These are phyloP conservation scores for Scomberomorus guttatus DNA, from an alignment of 2,797 vertebrate species.

Conservation along the genomic window DNA sequence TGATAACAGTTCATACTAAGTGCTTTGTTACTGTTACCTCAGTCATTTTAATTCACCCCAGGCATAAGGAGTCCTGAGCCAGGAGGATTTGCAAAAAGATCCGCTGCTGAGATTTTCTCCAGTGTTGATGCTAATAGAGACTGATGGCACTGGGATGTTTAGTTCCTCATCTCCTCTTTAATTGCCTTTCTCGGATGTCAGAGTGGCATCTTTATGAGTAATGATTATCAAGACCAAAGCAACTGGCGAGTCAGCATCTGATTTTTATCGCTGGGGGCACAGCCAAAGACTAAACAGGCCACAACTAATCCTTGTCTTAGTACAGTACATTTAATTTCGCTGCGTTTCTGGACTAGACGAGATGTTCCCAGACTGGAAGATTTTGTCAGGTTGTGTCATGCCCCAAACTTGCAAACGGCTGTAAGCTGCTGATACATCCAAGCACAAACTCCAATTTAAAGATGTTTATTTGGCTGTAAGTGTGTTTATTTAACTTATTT, in stretches of 20 bases:
- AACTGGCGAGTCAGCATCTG: slow-evolving; percentile 41
- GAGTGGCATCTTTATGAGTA: slow-evolving; percentile 55
- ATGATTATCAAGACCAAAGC: slow-evolving; percentile 50
- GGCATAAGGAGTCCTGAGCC: slow-evolving; percentile 10
- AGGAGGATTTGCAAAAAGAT: slow-evolving; percentile 42
- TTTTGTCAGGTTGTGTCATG: background rate
- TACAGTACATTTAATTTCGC: slow-evolving; percentile 45
- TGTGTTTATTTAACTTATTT: slow-evolving; percentile 11
- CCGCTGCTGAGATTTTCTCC: slow-evolving; percentile 9
- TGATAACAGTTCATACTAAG: background rate
- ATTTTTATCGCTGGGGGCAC: slow-evolving; percentile 22
- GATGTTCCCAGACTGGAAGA: slow-evolving; percentile 28
- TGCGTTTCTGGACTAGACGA: slow-evolving; percentile 4
- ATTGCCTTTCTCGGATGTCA: slow-evolving; percentile 63
- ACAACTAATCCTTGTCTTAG: slow-evolving; percentile 42
- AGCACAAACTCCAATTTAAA: background rate
- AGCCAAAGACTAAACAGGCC: slow-evolving; percentile 13
- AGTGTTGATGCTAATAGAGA: slow-evolving; percentile 43
- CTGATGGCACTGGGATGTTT: slow-evolving; percentile 56
- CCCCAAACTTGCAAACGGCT: background rate
- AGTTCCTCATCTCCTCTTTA: slow-evolving; percentile 51
- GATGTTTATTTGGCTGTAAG: slow-evolving; percentile 23
- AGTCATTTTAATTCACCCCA: slow-evolving; percentile 52
- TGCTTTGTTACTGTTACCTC: slow-evolving; percentile 3
- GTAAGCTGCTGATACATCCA: background rate